A percentile compares a stretch with the other conserved stretches of the same genome.
These are phyloP conservation scores for Neotragus moschatus DNA, from an alignment of 2,113 vertebrate genomes.

Conservation along the genomic window DNA sequence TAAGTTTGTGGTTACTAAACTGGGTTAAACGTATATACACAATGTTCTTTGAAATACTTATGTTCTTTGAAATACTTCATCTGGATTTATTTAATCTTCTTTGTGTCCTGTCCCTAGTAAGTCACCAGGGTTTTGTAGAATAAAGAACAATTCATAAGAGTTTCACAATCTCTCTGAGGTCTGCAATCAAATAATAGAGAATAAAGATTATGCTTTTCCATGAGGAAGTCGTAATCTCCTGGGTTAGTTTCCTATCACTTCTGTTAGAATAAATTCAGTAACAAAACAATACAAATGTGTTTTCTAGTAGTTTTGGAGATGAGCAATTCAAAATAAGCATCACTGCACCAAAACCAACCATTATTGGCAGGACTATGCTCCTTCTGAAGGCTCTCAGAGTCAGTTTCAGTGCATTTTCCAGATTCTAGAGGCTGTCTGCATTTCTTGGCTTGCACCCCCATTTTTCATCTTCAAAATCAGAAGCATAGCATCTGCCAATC, in stretches of 20 bases:
- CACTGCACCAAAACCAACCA: not conserved
- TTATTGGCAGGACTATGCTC: not conserved
- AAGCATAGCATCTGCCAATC: not conserved
- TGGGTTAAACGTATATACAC: not conserved
- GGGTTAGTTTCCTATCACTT: not conserved
- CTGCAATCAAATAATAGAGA: not conserved
- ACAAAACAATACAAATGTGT: not conserved
- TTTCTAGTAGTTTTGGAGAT: not conserved
- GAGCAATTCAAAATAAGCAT: not conserved
- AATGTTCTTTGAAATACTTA: not conserved
- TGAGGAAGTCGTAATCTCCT: not conserved
- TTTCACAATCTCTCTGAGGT: not conserved
- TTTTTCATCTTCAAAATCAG: not conserved
- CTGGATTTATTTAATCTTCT: not conserved
- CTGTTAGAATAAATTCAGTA: not conserved
- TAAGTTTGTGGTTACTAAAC: not conserved
- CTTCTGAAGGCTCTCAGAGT: not conserved
- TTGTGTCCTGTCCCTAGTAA: not conserved
- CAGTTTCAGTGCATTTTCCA: not conserved
- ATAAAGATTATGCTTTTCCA: not conserved
- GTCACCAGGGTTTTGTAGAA: not conserved
- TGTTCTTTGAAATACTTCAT: not conserved
- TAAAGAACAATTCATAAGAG: not conserved
- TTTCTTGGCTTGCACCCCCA: not conserved
- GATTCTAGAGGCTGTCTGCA: not conserved